Base-by-base conservation (phyloP, 1,140 invertebrate species). In the Choristoneura fumiferana region DNA sequence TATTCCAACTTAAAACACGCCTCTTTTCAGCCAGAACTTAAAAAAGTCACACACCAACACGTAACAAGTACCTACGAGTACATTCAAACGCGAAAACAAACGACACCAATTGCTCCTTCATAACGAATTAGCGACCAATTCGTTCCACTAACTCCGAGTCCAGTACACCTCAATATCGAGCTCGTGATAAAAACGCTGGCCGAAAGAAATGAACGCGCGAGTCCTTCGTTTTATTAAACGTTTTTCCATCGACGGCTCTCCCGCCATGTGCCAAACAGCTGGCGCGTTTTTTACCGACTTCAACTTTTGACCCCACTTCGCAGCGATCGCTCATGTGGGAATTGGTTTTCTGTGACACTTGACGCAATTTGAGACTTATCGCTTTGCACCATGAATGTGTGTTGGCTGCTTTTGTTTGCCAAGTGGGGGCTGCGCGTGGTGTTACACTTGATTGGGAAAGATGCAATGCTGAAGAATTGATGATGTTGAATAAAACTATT, bases 241-340 rank as follows among this genome's bases (percentile, higher is more conserved):
- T 76, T 83, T 81, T 83, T 76, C 76, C 73, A 81, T 78, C 67
- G 73, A 54, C 63, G 62, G 60, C 55, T 62, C 70, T 67, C n/a
- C n/a, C 78, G 79, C 78, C 85, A 88, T 88, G 79, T 86, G 83
- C 79, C 78, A 72, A 73, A 81, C 83, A 88, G 74, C 85, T 88
- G 85, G 73, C 74, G 67, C 74, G 57, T 83, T 86, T 86, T 88
- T 86, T 81, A 81, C 71, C 67, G 78, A 69, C 78, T 71, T 73
- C 76, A 83, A 83, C 83, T 84, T 80, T 74, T 85, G 81, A 87
- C 85, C 85, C 80, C 80, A 73, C 81, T 79, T 71, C 66, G 65
- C 71, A 67, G 55, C 79, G 76, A 84, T 84, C 83, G 76, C 76
- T 84, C 82, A 83, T 87, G 78, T 87, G 82, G 81, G 84, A 85